Base-by-base conservation (phyloP, 2,797 vertebrate genomes). In the Tarsius wallacei region DNA sequence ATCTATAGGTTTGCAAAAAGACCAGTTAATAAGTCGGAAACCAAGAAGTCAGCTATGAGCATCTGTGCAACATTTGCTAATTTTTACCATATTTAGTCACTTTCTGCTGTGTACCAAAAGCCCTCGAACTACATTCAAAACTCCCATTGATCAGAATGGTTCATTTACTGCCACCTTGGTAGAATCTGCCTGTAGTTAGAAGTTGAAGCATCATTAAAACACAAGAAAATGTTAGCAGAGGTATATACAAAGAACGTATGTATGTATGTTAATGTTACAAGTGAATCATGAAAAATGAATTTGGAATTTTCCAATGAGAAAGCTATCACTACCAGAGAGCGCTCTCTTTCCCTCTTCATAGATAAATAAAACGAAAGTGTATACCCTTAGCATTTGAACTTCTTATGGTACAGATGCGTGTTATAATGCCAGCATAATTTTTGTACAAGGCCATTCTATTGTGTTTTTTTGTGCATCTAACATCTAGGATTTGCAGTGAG, bases 1-100 rank as follows among this genome's bases (percentile, higher is more conserved):
- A 95, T 95, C 96, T 97, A 97, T 93, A 95, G 13, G 33, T 97
- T 96, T 98, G 94, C 86, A 95, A 87, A 97, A 98, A 97, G 96
- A 96, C 77, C 31, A 26, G 2, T 97, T 97, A 98, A 97, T 98
- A 96, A 81, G 97, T 97, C 94, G 94, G 93, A 97, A 97, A 96
- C 16, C 51, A 97, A 31, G 70, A 92, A 97, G 84, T 97, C 64
- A 97, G 97, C 92, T 84, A 83, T 81, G 74, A 97, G 95, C 97
- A 98, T 97, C 94, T 97, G 93, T 92, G 93, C 90, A 90, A 49
- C 96, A 96, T 96, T 97, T 97, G 96, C 96, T 98, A 92, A 83
- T 97, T 96, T 97, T 97, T 68, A 70, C 90, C 94, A 89, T 93
- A 96, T 97, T 97, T 96, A 97, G 93, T 89, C n/a, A 49, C 11